Conservation (phyloP, 2,113 vertebrate species). For the Gopherus evgoodei region DNA sequence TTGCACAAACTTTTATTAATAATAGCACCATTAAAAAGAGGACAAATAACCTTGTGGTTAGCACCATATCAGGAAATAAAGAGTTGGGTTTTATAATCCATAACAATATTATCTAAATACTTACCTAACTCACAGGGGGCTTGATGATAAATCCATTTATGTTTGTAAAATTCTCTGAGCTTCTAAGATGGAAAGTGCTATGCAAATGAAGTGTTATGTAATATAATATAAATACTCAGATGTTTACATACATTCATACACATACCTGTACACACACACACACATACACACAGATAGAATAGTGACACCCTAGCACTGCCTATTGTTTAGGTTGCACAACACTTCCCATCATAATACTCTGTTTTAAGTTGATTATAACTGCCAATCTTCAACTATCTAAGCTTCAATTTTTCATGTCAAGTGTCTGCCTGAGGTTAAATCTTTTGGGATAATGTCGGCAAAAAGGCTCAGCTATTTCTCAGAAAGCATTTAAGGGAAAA, state of each 20-base stretch:
- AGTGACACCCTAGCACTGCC: background rate
- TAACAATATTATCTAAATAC: background rate
- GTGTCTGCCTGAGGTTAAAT: rapidly evolving
- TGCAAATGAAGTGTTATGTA: background rate
- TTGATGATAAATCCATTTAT: background rate
- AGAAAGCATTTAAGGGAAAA: background rate
- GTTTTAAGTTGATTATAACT: background rate
- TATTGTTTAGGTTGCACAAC: background rate
- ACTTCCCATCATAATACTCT: background rate
- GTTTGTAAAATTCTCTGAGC: background rate
- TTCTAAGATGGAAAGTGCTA: background rate
- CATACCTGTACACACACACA: background rate
- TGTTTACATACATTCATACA: background rate
- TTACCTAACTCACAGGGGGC: background rate
- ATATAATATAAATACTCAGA: background rate
- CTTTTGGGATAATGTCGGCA: background rate
- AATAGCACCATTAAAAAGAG: background rate
- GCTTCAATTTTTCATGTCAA: background rate
- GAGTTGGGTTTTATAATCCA: background rate
- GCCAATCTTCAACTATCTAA: background rate
- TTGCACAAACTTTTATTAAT: background rate
- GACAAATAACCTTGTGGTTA: background rate
- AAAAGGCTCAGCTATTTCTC: background rate
- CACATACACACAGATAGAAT: background rate
- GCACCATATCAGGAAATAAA: background rate